Evolutionary conservation across 2,888 invertebrate genomes (phyloP), one percentile per base, ranked within the genome.

Genomic region (Aphrophora alni): DNA sequence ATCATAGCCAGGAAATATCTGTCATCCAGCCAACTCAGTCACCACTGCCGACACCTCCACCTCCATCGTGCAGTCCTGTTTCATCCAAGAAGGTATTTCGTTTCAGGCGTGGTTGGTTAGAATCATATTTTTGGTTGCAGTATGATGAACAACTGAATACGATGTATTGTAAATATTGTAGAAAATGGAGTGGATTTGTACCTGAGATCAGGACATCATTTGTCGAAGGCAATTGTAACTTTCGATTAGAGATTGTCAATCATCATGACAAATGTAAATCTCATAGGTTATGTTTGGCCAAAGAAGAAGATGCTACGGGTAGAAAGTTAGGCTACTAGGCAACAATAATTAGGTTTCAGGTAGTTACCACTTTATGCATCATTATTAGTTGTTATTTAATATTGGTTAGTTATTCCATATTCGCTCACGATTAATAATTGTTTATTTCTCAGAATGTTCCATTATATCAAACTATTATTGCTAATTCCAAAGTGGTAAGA

Each of bases 181-280:
- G 94, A 82, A 93, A 93, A 85, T 94, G 94, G 94, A 93, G 93
- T 77, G 90, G 91, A 74, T 91, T 92, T 26, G 89, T 93, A 84
- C 92, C 93, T 17, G 93, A 93, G 82, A 93, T 93, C 85, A 91
- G 94, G 81, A 94, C 94, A n/a, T 94, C 94, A 0, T 95, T 95
- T 85, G 93, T 94, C n/a, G 93, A 93, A 85, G 94, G 94, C 80
- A 95, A 93, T 86, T 91, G 93, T 73, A 94, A 94, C 88, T 94
- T 94, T 88, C 90, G 94, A 77, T 89, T 94, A 82, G 94, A 94
- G 89, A 94, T 94, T 85, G 92, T 95, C 73, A 94, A 94, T 87
- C 94, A 94, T 88, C 94, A 94, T 86, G 93, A 94, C 87, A 94
- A 93, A 87, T 94, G 93, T 87, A 95, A 94, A 88, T 94, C 94